A percentile compares a stretch with the other conserved stretches of the same genome.
phyloP scores from a whole-genome alignment of 2,113 vertebrate species.

The Panurus biarmicus region DNA sequence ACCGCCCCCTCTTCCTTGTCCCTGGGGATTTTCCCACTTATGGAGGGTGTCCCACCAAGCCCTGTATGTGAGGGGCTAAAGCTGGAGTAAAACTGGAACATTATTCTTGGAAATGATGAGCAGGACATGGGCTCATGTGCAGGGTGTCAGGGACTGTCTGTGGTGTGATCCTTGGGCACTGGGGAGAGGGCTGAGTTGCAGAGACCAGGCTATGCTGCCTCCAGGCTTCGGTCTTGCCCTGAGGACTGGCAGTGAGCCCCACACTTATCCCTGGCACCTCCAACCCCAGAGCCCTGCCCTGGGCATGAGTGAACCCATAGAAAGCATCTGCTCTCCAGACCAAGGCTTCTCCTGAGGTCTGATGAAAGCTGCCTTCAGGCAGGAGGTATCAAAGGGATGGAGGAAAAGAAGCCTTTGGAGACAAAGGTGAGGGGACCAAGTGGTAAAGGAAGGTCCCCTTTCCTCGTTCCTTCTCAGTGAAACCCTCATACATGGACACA shows the following conservation, averaged over 20 bases:
- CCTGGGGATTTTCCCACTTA: neutral
- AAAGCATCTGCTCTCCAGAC: neutral
- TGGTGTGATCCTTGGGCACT: neutral
- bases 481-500: neutral
- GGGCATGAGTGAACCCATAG: neutral
- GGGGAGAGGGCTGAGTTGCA: neutral
- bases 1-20: neutral
- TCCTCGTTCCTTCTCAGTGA: neutral
- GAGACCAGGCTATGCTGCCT: neutral
- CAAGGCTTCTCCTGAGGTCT: neutral
- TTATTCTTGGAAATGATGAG: neutral
- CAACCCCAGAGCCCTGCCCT: neutral
- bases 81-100: neutral
- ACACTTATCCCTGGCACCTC: neutral
- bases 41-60: neutral
- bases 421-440: neutral
- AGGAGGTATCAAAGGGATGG: neutral
- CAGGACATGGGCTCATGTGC: rapidly evolving
- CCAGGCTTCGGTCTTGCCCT: neutral
- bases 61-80: neutral
- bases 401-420: neutral
- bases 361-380: neutral
- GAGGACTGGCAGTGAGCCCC: neutral
- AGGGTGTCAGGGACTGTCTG: neutral
- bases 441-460: neutral